Base-by-base conservation (phyloP, 2,888 invertebrate species). In the Meteorus cinctellus region DNA sequence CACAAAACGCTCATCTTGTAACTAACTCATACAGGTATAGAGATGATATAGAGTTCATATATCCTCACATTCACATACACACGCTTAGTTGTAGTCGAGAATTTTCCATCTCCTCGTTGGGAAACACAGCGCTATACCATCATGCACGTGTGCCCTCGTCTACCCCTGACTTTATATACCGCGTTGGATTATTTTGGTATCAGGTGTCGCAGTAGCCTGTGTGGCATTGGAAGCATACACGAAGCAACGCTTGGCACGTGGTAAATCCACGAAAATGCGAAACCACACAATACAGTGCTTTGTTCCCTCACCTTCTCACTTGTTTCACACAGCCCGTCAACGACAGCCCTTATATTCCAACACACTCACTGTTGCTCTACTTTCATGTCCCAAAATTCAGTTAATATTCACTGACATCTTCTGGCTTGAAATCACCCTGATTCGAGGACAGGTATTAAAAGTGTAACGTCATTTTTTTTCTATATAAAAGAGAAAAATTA, bases 241-340 rank as follows among this genome's bases (percentile, higher is more conserved):
- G 62, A 69, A 48, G 41, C 45, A 34, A 34, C 27, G 67, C 55
- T 63, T 65, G 74, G 74, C 74, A 75, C 74, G 69, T 75, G 69
- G 69, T 75, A 51, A 75, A 70, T 69, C 74, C 70, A 69, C 24
- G 74, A 68, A 63, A 75, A 70, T 75, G 63, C 45, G 74, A 75
- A 66, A 75, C 74, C 69, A 69, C 74, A 75, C 24, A 16, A 31
- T 62, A 63, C 48, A 19, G 8, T 36, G 1, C 27, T 14, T 36
- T 19, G 16, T 41, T 10, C 65, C 1, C 19, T 51, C 69, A 69
- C 69, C 51, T 69, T 69, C 55, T 51, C 69, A 36, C 65, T 65
- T 55, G 55, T 55, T 55, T 24, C 55, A 55, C 55, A 55, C 55
- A 55, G 24, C 19, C 55, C 19, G n/a, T 19, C 55, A 55, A 4